These are phyloP conservation scores for Saturnia japonica DNA, from an alignment of 2,888 invertebrate species.

Conservation along the genomic window DNA sequence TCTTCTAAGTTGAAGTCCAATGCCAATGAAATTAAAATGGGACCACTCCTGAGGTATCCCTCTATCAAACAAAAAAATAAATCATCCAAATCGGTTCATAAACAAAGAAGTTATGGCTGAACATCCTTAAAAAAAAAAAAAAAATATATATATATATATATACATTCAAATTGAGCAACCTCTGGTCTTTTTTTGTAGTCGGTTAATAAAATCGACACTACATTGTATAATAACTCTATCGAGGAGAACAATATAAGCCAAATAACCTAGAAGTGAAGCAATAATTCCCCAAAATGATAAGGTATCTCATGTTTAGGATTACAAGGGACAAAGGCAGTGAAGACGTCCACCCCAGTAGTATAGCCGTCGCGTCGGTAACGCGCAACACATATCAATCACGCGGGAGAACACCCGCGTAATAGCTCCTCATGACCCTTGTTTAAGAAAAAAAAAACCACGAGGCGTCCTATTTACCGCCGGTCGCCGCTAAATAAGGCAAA, in stretches of 20 bases:
- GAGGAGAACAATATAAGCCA: not conserved
- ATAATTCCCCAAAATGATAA: not conserved
- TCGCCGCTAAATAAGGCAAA: conserved; percentile 67
- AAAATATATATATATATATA: too few species aligned
- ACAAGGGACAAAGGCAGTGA: conserved; percentile 25
- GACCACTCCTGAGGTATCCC: too few species aligned
- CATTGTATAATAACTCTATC: not conserved
- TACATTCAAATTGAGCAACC: too few species aligned
- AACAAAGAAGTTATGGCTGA: too few species aligned
- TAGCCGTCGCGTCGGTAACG: conserved; percentile 26
- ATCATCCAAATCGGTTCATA: too few species aligned
- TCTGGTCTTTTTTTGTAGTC: too few species aligned
- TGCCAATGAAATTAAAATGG: too few species aligned
- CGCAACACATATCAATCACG: conserved; percentile 65
- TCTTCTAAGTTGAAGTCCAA: too few species aligned
- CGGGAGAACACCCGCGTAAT: conserved; percentile 69
- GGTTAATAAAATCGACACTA: not conserved
- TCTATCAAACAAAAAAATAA: too few species aligned
- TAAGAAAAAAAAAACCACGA: conserved; percentile 37
- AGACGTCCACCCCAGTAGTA: conserved; percentile 26
- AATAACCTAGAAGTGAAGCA: not conserved
- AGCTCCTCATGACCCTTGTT: conserved; percentile 57
- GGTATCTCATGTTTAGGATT: conserved; percentile 17
- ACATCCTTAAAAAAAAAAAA: too few species aligned
- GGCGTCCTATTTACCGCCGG: conserved; percentile 62